phyloP scores from a whole-genome alignment of 2,113 vertebrate species.

The Paradisaea rubra region DNA sequence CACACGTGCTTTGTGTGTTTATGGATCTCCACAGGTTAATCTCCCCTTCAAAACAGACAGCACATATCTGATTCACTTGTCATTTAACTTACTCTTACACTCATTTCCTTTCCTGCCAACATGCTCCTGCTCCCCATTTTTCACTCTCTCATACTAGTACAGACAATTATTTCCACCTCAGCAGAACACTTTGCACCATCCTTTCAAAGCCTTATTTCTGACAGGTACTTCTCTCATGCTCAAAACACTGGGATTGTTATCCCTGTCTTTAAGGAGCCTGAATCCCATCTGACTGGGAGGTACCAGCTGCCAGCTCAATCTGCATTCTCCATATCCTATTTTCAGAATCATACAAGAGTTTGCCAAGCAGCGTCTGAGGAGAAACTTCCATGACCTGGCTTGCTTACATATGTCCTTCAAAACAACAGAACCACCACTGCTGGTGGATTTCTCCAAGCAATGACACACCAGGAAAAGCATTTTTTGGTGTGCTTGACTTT shows the following conservation, averaged over 20 bases:
- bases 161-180: not conserved
- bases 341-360: not conserved
- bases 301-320: not conserved
- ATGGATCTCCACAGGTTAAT: not conserved
- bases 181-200: not conserved
- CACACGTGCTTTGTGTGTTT: rapidly evolving
- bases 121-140: not conserved
- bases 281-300: not conserved
- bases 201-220: not conserved
- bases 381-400: not conserved
- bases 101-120: not conserved
- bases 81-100: not conserved
- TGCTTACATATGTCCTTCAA: not conserved
- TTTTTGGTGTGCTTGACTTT: not conserved
- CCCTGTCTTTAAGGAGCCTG: not conserved
- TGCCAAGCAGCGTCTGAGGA: not conserved
- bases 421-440: not conserved
- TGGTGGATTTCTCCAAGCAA: not conserved
- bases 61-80: not conserved
- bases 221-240: not conserved
- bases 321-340: not conserved
- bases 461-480: not conserved
- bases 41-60: not conserved
- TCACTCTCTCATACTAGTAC: not conserved
- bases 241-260: not conserved